Conservation (phyloP, 1,140 invertebrate species). For the Temnothorax longispinosus region DNA sequence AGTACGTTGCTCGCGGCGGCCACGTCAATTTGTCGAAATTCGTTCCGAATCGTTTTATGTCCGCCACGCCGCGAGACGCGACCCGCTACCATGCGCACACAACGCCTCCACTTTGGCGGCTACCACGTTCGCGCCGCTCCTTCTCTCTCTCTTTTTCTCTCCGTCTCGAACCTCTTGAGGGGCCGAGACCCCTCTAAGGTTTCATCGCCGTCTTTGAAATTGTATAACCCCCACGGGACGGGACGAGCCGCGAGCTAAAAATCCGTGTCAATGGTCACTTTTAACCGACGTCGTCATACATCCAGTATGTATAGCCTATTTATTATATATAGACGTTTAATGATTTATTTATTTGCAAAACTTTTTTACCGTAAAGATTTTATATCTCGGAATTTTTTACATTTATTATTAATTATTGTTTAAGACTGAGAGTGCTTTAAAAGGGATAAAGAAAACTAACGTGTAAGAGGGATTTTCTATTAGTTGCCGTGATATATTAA, state of each 20-base stretch:
- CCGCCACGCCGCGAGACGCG: slow-evolving; percentile 80
- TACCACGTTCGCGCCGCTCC: slow-evolving; percentile 59
- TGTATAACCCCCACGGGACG: slow-evolving; percentile 45
- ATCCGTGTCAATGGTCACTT: slow-evolving; percentile 53
- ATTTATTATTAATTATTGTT: neutral
- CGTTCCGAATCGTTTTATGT: slow-evolving; percentile 86
- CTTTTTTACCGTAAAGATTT: neutral
- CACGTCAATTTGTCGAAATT: slow-evolving; percentile 86
- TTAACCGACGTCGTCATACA: slow-evolving; percentile 38
- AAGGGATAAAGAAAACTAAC: neutral
- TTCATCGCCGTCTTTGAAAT: slow-evolving; percentile 61
- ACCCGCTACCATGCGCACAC: slow-evolving; percentile 84
- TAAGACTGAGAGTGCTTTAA: neutral
- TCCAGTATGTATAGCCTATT: neutral
- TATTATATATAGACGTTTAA: neutral
- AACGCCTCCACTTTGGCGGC: slow-evolving; percentile 67
- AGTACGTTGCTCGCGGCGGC: slow-evolving; percentile 75
- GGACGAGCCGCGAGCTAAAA: slow-evolving; percentile 47
- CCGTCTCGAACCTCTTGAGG: neutral
- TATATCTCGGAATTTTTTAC: neutral
- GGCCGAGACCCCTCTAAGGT: slow-evolving; percentile 47
- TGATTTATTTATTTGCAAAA: slow-evolving; percentile 6
- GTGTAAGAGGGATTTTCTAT: neutral
- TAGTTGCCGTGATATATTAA: neutral
- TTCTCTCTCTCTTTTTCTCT: slow-evolving; percentile 30